These are phyloP conservation scores for Agrotis clavis DNA, from an alignment of 2,888 invertebrate species.

Conservation along the genomic window DNA sequence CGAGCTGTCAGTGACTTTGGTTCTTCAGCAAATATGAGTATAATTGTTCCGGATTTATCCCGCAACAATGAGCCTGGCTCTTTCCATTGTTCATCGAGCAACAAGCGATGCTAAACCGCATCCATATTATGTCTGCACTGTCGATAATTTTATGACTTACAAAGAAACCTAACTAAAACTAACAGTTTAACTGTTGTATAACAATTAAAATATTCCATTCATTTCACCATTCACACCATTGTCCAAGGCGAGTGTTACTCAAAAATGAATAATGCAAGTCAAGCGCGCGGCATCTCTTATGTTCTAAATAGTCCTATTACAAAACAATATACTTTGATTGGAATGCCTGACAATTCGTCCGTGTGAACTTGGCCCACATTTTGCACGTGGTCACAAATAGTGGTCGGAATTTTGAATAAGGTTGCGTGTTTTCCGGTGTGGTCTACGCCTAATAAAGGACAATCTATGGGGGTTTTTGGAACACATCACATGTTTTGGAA, in stretches of 20 bases:
- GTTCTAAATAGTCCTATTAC: constrained; percentile 60
- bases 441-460: background rate
- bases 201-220: constrained; percentile 45
- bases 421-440: constrained; percentile 33
- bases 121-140: too few relatives aligned
- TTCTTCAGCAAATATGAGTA: too few relatives aligned
- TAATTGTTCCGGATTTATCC: too few relatives aligned
- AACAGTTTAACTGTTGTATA: constrained; percentile 15
- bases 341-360: constrained; percentile 52
- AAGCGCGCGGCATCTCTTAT: constrained; percentile 43
- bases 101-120: too few relatives aligned
- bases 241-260: constrained; percentile 49
- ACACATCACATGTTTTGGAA: too few relatives aligned
- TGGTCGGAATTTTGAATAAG: constrained; percentile 28
- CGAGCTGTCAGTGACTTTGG: too few relatives aligned
- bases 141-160: background rate
- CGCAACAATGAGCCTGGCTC: too few relatives aligned
- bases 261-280: constrained; percentile 60
- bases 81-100: too few relatives aligned
- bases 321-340: constrained; percentile 61
- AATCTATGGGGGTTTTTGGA: background rate
- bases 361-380: constrained; percentile 60
- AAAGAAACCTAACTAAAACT: constrained; percentile 3
- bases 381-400: constrained; percentile 34
- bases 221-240: constrained; percentile 54